Conservation (phyloP, 1,140 invertebrate species). For the Sitobion miscanthi region DNA sequence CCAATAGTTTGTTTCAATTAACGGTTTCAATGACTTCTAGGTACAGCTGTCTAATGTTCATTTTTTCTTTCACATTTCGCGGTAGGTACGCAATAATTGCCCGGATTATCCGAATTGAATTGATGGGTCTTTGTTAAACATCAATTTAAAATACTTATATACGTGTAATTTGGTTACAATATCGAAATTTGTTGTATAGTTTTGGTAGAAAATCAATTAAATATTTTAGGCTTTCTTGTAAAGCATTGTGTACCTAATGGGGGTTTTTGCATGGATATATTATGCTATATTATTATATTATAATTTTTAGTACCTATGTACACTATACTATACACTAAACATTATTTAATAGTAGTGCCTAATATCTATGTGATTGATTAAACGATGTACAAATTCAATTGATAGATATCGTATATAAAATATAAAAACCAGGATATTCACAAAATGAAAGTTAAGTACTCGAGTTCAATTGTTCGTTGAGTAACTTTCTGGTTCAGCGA, state of each 20-base stretch:
- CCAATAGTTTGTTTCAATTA: not conserved
- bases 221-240: not conserved
- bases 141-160: not conserved
- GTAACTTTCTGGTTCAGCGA: not conserved
- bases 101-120: not conserved
- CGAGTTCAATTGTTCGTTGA: not conserved
- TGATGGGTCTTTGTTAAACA: not conserved
- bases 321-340: not conserved
- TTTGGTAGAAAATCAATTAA: not conserved
- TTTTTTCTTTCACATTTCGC: not conserved
- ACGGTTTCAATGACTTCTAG: not conserved
- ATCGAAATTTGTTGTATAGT: not conserved
- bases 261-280: not conserved
- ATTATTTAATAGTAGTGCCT: not conserved
- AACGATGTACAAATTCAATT: not conserved
- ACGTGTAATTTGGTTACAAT: not conserved
- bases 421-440: not conserved
- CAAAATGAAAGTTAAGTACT: not conserved
- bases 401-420: not conserved
- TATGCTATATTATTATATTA: no score
- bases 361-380: not conserved
- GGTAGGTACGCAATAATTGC: not conserved
- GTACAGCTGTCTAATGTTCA: not conserved
- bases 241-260: not conserved
- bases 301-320: no score